These are phyloP conservation scores for Anthrax anthrax DNA, from an alignment of 2,888 invertebrate genomes.

Conservation along the genomic window DNA sequence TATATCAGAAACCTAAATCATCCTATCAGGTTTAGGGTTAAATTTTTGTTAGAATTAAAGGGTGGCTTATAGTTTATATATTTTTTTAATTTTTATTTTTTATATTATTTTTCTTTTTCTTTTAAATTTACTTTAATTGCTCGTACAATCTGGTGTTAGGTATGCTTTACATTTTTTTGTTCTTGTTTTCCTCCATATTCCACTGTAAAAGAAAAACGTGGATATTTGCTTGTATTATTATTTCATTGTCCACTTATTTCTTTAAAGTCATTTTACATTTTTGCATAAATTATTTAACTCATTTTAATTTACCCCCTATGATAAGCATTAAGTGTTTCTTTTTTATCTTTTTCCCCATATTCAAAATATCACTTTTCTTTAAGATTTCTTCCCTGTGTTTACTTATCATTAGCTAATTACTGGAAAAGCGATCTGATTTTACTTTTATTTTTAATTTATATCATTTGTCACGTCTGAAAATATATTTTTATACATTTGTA, in stretches of 20 bases:
- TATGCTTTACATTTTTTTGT: neutral
- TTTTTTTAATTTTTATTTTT: too few species aligned
- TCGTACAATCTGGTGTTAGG: conserved; percentile 5
- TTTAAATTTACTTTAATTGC: neutral
- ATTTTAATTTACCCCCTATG: too few species aligned
- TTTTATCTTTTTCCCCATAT: neutral
- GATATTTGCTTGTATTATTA: too few species aligned
- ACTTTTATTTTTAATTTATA: conserved; percentile 7
- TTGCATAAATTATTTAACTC: too few species aligned
- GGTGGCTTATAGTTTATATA: neutral
- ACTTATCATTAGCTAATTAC: neutral
- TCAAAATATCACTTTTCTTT: too few species aligned
- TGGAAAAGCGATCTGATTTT: neutral
- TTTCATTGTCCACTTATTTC: too few species aligned
- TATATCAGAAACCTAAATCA: too few species aligned
- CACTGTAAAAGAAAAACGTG: too few species aligned
- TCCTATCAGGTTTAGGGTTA: neutral
- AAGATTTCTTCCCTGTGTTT: too few species aligned
- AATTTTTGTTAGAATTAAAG: neutral
- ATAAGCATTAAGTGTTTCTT: conserved; percentile 4
- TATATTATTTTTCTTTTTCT: conserved; percentile 3
- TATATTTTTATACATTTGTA: too few species aligned
- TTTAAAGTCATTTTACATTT: neutral
- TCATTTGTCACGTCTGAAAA: conserved; percentile 8
- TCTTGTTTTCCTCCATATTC: neutral